A percentile compares a stretch with the other conserved stretches of the same genome.
Conservation (phyloP, 2,797 vertebrate genomes). For the Enteromius treurensis region DNA sequence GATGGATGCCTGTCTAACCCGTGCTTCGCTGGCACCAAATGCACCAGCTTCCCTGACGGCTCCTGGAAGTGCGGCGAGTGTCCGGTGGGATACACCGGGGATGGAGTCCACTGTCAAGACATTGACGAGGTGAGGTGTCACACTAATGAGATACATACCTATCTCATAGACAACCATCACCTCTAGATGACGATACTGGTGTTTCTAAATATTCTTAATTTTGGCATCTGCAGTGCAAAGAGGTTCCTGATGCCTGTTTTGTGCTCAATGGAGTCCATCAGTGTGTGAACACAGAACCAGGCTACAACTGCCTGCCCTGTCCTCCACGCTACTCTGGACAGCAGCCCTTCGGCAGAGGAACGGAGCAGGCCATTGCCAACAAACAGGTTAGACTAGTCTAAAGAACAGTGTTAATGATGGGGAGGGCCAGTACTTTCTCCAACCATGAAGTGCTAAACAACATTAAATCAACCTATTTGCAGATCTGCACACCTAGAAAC, state of each 20-base stretch:
- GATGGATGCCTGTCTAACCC: conserved; percentile 97
- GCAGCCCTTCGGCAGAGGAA: conserved; percentile 89
- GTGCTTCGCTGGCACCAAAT: conserved; percentile 89
- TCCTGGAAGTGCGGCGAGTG: conserved; percentile 93
- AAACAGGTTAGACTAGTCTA: conserved; percentile 85
- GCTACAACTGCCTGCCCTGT: conserved; percentile 95
- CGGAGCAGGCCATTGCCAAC: conserved; percentile 88
- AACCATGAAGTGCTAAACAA: conserved; percentile 34
- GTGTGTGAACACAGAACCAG: conserved; percentile 94
- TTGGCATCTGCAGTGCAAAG: conserved; percentile 79
- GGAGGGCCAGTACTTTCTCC: background rate
- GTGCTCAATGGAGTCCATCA: conserved; percentile 87
- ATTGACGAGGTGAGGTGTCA: conserved; percentile 84
- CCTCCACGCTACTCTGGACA: conserved; percentile 89
- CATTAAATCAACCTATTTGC: conserved; percentile 56
- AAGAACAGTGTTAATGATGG: background rate
- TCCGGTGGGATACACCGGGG: conserved; percentile 88
- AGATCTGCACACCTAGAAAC: conserved; percentile 94
- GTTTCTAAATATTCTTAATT: conserved; percentile 5
- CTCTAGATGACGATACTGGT: conserved; percentile 8
- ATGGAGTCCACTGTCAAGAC: conserved; percentile 89
- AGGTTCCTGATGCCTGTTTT: conserved; percentile 93
- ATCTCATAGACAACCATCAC: no score
- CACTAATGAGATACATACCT: background rate
- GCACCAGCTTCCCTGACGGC: conserved; percentile 91